Evolutionary conservation across 2,888 invertebrate species (phyloP), one percentile per base, ranked within the genome.

Genomic region (Gastrophysa polygoni): DNA sequence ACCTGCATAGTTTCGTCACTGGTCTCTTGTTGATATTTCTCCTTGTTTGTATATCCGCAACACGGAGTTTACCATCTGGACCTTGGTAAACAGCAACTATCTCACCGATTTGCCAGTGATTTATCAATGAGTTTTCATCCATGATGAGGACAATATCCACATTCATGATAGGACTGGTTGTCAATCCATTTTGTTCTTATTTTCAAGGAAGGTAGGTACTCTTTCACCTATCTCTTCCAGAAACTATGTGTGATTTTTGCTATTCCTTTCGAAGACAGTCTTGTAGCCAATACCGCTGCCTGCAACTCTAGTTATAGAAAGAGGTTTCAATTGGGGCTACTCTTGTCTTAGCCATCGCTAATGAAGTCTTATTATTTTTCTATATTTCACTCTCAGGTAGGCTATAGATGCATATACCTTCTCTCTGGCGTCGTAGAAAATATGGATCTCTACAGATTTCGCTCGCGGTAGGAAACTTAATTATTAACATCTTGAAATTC

Each of bases 91-190:
- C 49, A 1, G 49, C 24, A 2, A 49, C 29, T 16, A 49, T 14
- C n/a, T 29, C 18, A 8, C 49, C 16, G 10, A 49, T 29, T 28
- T 28, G 24, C 17, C 28, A 29, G 8, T 10, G 11, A 17, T 49
- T 49, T 49, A 24, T 24, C 16, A 28, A 28, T 29, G 49, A 49
- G 17, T 18, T 49, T 11, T 28, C 17, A 21, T 49, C 29, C n/a
- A 29, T 28, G 18, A 49, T 49, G 10, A 49, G n/a, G 17, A 49
- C 24, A 49, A 49, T 28, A 21, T 49, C 49, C n/a, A 14, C 24
- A 49, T 14, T 21, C n/a, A 24, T 28, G 7, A 24, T 28, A n/a
- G 14, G 17, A 11, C 18, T 14, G 16, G 29, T 49, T 29, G 14
- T 49, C 29, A 29, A 28, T 1, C 49, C 49, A 49, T 7, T 49